Base-by-base conservation (phyloP, 2,113 vertebrate genomes). In the Carollia perspicillata region DNA sequence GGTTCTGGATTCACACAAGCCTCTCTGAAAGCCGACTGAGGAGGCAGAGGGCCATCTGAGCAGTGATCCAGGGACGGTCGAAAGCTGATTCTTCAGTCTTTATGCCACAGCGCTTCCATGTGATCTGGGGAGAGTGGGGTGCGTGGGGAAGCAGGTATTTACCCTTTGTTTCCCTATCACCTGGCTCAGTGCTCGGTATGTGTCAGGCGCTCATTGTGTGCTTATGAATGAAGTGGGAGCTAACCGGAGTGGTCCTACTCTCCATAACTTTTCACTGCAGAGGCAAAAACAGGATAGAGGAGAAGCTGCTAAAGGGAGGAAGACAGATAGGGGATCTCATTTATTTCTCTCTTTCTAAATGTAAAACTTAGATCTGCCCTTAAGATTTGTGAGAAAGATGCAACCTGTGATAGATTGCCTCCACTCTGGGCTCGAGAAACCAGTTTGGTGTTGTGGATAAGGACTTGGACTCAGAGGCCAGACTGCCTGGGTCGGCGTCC, bases 21-120 rank as follows among this genome's bases (percentile, higher is more conserved):
- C 23, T 58, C 58, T 40, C 75, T 66, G 65, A 58, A 65, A 42
- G 30, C 22, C 63, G 37, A 53, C 1, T 12, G 16, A 68, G n/a
- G 49, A 35, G n/a, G 28, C 20, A 3, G 49, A 2, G 42, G 22
- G 28, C 44, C 23, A 0, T 1, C 6, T 42, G 51, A 35, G 37
- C 10, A 1, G 4, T 0, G 18, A 30, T 12, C 51, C 14, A 20
- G 16, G 1, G 0, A 10, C 4, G 23, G n/a, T 14, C 44, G 37
- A 17, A 22, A 77, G 33, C 2, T 14, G 20, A 55, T 69, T 84
- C 37, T 60, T 63, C 5, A 12, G 23, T 49, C 66, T 72, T 79
- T 49, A 65, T 3, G 5, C 14, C 9, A 23, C 28, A 42, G 40
- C 0, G 2, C 78, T 84, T 42, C 44, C 51, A 12, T 0, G 30